Conservation (phyloP, 2,888 invertebrate species). For the Biston stratarius region DNA sequence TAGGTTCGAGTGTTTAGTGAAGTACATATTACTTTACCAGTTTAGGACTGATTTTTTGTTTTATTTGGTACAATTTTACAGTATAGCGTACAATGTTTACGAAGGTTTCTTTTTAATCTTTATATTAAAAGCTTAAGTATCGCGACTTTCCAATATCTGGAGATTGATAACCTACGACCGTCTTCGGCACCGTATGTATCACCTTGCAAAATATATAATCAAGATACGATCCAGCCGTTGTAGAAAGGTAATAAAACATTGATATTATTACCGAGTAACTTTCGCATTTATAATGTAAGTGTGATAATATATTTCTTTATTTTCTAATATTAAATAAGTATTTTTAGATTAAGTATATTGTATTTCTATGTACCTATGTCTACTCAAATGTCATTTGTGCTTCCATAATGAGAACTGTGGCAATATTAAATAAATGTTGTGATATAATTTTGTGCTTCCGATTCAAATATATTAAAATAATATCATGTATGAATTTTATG, state of each 20-base stretch:
- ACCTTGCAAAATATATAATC: too few relatives aligned
- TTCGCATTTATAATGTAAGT: too few relatives aligned
- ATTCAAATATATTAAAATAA: constrained; percentile 41
- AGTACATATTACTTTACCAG: constrained; percentile 44
- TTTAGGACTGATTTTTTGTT: constrained; percentile 43
- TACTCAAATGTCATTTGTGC: constrained; percentile 44
- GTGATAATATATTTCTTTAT: constrained; percentile 3
- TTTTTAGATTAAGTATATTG: background rate
- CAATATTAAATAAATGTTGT: constrained; percentile 55
- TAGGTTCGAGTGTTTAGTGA: constrained; percentile 34
- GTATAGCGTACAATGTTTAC: constrained; percentile 15
- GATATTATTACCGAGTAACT: too few relatives aligned
- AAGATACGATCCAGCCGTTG: too few relatives aligned
- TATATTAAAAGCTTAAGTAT: too few relatives aligned
- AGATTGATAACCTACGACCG: too few relatives aligned
- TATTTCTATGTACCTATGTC: constrained; percentile 3
- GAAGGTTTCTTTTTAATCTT: constrained; percentile 7
- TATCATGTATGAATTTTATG: constrained; percentile 11
- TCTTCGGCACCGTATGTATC: too few relatives aligned
- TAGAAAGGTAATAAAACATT: too few relatives aligned
- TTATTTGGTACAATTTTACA: constrained; percentile 32
- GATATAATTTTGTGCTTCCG: constrained; percentile 62
- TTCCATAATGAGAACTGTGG: constrained; percentile 53
- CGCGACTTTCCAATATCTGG: too few relatives aligned
- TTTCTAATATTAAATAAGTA: background rate